Conservation (phyloP, 2,888 invertebrate genomes). For the Nowickia ferox region DNA sequence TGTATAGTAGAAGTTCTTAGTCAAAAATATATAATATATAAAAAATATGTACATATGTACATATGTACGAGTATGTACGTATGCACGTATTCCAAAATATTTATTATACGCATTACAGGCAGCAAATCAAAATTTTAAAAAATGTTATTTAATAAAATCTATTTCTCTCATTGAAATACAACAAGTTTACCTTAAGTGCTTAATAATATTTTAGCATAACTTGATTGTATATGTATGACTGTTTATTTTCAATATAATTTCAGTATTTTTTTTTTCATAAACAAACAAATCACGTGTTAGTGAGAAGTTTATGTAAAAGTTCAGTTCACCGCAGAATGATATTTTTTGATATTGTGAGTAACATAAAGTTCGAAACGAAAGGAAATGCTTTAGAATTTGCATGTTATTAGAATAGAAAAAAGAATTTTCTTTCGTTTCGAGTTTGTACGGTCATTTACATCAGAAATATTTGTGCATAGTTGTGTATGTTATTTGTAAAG, state of each 20-base stretch:
- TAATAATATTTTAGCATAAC: constrained; percentile 15
- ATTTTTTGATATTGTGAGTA: too few relatives aligned
- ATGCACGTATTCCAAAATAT: too few relatives aligned
- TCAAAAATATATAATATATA: too few relatives aligned
- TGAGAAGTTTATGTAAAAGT: background rate
- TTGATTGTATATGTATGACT: constrained; percentile 12
- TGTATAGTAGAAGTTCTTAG: too few relatives aligned
- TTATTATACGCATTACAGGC: too few relatives aligned
- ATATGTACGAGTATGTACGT: too few relatives aligned
- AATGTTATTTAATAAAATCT: constrained; percentile 3
- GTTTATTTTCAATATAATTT: constrained; percentile 27
- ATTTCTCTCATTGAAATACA: constrained; percentile 22
- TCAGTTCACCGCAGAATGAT: background rate
- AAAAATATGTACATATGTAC: too few relatives aligned
- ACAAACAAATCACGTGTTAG: constrained; percentile 27
- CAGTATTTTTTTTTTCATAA: constrained; percentile 5
- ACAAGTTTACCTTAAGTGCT: constrained; percentile 19
- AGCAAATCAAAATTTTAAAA: background rate
- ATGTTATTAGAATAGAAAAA: too few relatives aligned
- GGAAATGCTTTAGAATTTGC: too few relatives aligned
- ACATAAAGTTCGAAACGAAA: too few relatives aligned
- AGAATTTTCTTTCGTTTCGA: too few relatives aligned
- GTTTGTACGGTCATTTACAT: background rate
- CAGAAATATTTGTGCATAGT: too few relatives aligned
- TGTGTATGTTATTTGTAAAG: background rate